A percentile compares a stretch with the other conserved stretches of the same genome.
Conservation (phyloP, 1,140 invertebrate species). For the Drosophila arizonae region DNA sequence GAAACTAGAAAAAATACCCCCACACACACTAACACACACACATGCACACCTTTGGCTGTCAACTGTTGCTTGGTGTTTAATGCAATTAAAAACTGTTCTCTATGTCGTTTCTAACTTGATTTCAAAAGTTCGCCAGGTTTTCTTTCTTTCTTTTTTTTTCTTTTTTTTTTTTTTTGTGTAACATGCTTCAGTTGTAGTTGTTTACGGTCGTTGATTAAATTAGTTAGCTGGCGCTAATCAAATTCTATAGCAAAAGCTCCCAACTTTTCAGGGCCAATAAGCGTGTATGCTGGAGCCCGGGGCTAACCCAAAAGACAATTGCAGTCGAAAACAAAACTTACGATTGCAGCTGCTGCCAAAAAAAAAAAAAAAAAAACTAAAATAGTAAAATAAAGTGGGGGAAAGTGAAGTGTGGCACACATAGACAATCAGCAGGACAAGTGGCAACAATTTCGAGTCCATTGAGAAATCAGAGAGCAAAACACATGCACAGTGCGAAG, state of each 20-base stretch:
- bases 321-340: neutral
- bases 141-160: too few species aligned
- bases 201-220: slow-evolving; percentile 15
- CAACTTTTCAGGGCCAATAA: slow-evolving; percentile 42
- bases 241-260: slow-evolving; percentile 26
- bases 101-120: slow-evolving; percentile 12
- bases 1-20: neutral
- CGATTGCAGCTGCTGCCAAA: slow-evolving; percentile 15
- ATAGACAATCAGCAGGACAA: slow-evolving; percentile 25
- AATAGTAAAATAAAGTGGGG: neutral
- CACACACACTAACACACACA: neutral
- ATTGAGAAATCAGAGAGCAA: slow-evolving; percentile 48
- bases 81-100: slow-evolving; percentile 37
- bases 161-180: neutral
- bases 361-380: slow-evolving; percentile 1
- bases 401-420: slow-evolving; percentile 1
- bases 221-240: slow-evolving; percentile 31
- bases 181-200: neutral
- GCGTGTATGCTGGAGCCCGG: slow-evolving; percentile 27
- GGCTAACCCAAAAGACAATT: slow-evolving; percentile 24
- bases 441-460: slow-evolving; percentile 46
- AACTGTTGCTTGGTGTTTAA: slow-evolving; percentile 27
- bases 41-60: slow-evolving; percentile 1
- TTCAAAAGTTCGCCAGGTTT: slow-evolving; percentile 17
- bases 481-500: slow-evolving; percentile 25